These are phyloP conservation scores for Drosophila mulleri DNA, from an alignment of 2,888 invertebrate genomes.

Conservation along the genomic window DNA sequence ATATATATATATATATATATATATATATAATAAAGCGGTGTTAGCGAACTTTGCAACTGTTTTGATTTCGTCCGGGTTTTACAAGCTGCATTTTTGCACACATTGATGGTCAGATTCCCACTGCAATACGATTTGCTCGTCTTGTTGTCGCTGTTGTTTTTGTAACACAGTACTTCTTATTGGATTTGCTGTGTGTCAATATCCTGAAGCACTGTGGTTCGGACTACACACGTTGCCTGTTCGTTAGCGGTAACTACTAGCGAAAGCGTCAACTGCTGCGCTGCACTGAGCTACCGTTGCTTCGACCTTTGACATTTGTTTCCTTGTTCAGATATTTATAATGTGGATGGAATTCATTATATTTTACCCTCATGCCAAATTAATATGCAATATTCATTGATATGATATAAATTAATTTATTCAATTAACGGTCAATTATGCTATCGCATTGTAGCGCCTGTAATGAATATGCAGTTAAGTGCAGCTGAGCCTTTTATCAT, in stretches of 20 bases:
- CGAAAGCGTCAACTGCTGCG: neutral
- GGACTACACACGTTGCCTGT: constrained; percentile 31
- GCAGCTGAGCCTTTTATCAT: constrained; percentile 21
- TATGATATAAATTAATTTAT: constrained; percentile 33
- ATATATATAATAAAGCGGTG: constrained; percentile 1
- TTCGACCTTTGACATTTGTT: constrained; percentile 49
- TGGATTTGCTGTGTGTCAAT: constrained; percentile 31
- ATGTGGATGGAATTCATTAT: neutral
- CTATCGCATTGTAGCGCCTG: constrained; percentile 4
- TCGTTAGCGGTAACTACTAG: constrained; percentile 60
- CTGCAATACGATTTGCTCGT: constrained; percentile 14
- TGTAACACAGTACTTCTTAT: neutral
- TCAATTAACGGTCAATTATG: constrained; percentile 38
- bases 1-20: too few species aligned
- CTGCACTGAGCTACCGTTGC: neutral
- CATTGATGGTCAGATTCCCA: constrained; percentile 40
- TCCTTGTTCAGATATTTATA: constrained; percentile 17
- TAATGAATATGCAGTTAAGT: constrained; percentile 26
- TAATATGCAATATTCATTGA: neutral
- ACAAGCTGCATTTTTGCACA: constrained; percentile 57
- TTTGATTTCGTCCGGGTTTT: constrained; percentile 36
- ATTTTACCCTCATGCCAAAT: neutral
- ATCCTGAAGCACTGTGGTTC: constrained; percentile 44
- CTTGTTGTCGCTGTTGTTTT: constrained; percentile 9
- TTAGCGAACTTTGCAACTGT: constrained; percentile 19